These are phyloP conservation scores for Urophycis tenuis DNA, from an alignment of 2,797 vertebrate genomes.

Conservation along the genomic window DNA sequence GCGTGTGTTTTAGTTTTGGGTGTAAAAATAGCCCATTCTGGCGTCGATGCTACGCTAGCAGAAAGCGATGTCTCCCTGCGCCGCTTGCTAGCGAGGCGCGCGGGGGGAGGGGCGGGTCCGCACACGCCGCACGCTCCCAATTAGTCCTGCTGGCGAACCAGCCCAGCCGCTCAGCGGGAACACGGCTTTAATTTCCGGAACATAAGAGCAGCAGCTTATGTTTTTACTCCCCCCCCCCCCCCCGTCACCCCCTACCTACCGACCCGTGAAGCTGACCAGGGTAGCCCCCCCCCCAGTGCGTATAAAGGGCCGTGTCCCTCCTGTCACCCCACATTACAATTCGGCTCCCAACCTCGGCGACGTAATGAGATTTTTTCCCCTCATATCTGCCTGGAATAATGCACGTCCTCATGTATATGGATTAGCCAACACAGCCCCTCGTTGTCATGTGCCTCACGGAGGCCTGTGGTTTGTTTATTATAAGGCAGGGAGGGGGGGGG, in stretches of 20 bases:
- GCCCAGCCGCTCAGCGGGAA: not conserved
- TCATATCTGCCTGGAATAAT: conserved; percentile 48
- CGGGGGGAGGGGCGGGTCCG: not conserved
- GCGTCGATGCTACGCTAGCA: not conserved
- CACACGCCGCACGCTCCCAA: not conserved
- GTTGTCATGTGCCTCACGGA: conserved; percentile 33
- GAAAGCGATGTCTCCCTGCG: not conserved
- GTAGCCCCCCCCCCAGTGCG: not conserved
- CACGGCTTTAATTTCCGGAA: not conserved
- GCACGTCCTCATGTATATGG: conserved; percentile 35
- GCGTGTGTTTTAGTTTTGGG: no score
- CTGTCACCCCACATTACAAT: not conserved
- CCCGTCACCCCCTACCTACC: not conserved
- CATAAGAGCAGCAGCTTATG: not conserved
- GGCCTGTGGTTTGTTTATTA: not conserved
- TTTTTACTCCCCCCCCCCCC: not conserved
- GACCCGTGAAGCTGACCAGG: not conserved
- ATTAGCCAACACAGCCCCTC: conserved; percentile 31
- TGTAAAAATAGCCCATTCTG: no score
- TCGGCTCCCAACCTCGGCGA: not conserved
- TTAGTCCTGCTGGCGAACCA: not conserved
- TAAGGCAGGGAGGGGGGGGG: not conserved
- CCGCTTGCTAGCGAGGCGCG: not conserved
- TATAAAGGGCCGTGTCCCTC: no score
- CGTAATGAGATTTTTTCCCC: conserved; percentile 39